Percentiles rank a stretch among this genome's conserved stretches.
These are phyloP conservation scores for Pelosia muscerda DNA, from an alignment of 2,888 invertebrate genomes.

Conservation along the genomic window DNA sequence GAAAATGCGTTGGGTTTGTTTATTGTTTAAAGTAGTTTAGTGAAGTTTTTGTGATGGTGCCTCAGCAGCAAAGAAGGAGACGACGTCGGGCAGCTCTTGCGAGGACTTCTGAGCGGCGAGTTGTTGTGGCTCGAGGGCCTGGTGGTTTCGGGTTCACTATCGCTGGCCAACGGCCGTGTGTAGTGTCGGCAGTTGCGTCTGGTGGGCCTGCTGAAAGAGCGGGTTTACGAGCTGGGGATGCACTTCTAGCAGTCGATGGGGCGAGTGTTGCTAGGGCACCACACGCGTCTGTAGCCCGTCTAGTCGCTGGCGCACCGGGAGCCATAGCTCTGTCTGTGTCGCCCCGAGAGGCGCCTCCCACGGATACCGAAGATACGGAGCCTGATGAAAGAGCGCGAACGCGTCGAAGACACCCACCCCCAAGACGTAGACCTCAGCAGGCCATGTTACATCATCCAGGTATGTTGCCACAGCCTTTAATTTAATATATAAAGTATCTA, in stretches of 20 bases:
- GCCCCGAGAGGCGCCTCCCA: conserved; percentile 78
- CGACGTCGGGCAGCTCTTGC: conserved; percentile 75
- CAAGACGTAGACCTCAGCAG: conserved; percentile 77
- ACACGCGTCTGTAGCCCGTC: conserved; percentile 96
- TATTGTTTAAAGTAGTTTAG: conserved; percentile 46
- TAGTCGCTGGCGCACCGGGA: conserved; percentile 95
- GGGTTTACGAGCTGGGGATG: conserved; percentile 96
- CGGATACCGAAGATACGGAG: conserved; percentile 82
- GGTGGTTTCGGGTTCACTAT: conserved; percentile 99
- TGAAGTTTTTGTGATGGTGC: conserved; percentile 73
- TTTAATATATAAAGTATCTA: neutral
- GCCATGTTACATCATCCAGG: conserved; percentile 78
- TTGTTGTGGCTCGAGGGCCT: conserved; percentile 94
- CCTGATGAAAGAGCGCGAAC: conserved; percentile 80
- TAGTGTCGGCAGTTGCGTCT: conserved; percentile 96
- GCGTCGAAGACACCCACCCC: conserved; percentile 76
- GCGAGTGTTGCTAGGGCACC: conserved; percentile 96
- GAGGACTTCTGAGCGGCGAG: conserved; percentile 90
- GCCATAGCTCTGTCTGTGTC: conserved; percentile 95
- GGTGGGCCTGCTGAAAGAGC: conserved; percentile 95
- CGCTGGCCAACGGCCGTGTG: conserved; percentile 98
- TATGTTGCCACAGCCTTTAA: conserved; percentile 28
- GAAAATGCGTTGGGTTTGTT: conserved; percentile 18
- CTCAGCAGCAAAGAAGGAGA: conserved; percentile 81
- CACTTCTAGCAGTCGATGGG: conserved; percentile 96